Conservation (phyloP, 2,797 vertebrate genomes). For the Mormyrops boulengeri region DNA sequence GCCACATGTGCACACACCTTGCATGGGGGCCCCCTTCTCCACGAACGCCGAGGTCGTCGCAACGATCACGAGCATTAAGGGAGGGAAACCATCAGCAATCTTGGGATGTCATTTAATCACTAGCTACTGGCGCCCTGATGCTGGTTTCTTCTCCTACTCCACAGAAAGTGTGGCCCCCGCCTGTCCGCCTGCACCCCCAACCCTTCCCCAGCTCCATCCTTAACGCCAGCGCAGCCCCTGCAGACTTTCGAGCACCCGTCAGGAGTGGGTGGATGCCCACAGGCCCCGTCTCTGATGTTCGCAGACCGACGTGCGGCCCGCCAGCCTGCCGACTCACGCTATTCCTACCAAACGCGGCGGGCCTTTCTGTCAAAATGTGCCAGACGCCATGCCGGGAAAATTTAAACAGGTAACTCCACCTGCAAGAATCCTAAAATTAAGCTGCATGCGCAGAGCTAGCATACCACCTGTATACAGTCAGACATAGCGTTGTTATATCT, state of each 20-base stretch:
- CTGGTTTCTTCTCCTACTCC: background rate
- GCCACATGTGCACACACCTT: background rate
- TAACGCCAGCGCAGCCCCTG: background rate
- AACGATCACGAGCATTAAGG: constrained; percentile 9
- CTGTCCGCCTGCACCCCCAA: background rate
- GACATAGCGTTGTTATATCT: background rate
- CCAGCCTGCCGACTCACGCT: background rate
- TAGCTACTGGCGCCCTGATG: background rate
- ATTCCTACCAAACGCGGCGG: background rate
- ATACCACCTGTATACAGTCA: background rate
- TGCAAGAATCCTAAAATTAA: background rate
- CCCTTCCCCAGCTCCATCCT: background rate
- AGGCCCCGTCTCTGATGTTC: background rate
- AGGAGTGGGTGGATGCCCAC: background rate
- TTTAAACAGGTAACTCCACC: background rate
- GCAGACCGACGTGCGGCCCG: background rate
- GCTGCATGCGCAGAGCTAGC: background rate
- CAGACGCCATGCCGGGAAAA: background rate
- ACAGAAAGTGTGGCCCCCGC: background rate
- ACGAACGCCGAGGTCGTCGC: background rate
- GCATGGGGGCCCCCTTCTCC: background rate
- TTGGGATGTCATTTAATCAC: background rate
- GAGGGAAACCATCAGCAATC: constrained; percentile 14
- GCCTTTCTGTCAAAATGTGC: background rate
- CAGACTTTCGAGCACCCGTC: background rate